Base-by-base conservation (phyloP, 2,113 vertebrate species). In the Eurypyga helias region DNA sequence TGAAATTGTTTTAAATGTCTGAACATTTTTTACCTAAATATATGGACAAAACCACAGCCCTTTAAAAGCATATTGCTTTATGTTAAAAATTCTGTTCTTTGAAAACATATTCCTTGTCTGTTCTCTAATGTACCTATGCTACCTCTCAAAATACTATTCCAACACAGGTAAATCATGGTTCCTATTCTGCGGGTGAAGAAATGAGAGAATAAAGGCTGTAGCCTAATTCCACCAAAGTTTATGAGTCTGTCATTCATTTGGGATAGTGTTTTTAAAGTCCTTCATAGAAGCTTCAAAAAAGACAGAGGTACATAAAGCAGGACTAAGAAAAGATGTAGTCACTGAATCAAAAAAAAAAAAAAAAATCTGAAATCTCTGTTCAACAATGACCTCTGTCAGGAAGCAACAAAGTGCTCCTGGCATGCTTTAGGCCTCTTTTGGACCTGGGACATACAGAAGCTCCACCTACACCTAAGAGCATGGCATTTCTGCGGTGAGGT, bases 401-500 rank as follows among this genome's bases (percentile, higher is more conserved):
- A 81, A 84, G 23, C 3, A 46, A 18, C 3, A 31, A 73, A 60
- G 19, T 55, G 3, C 2, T 87, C 28, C 33, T 65, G 38, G 11
- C 10, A 60, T 29, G 31, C 70, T 73, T 76, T 81, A 61, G 65
- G 10, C 2, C 19, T 70, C 36, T 18, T 66, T 82, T 7, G 2
- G 43, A 21, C 9, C 18, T 52, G 6, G 29, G 21, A 58, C 0
- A 2, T 46, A 80, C 9, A 67, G 54, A 57, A 82, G 17, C 15
- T 67, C 28, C 10, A 43, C 13, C 26, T 48, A 33, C 11, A 61
- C 6, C 10, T 17, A 41, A 45, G 11, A 81, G 20, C 5, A 24
- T 76, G 31, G 11, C 19, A 71, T 54, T 89, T 54, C 23, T 0
- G 0, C 1, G 0, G 4, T 66, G 34, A 92, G 4, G 8, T n/a